These are phyloP conservation scores for Phalanger gymnotis DNA, from an alignment of 2,797 vertebrate species.

Conservation along the genomic window DNA sequence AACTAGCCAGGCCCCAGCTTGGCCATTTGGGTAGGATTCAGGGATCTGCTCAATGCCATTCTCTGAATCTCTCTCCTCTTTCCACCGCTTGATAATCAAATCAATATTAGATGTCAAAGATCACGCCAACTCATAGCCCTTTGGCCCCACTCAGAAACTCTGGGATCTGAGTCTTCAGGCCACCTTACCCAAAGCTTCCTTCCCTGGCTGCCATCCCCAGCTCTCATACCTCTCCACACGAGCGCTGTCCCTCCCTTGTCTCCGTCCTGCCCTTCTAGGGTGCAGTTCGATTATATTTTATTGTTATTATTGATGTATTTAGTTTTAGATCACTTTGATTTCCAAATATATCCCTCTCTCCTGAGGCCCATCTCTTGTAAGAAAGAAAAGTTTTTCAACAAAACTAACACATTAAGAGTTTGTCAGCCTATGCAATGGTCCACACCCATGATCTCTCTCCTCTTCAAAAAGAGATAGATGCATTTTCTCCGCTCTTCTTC, in stretches of 20 bases:
- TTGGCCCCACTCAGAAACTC: neutral
- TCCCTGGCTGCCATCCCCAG: neutral
- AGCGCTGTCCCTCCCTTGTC: neutral
- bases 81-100: neutral
- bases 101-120: neutral
- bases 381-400: neutral
- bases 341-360: neutral
- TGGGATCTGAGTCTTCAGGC: neutral
- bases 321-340: neutral
- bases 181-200: neutral
- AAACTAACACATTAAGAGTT: neutral
- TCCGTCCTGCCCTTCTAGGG: neutral
- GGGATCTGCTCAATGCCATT: neutral
- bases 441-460: neutral
- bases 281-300: neutral
- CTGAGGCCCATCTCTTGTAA: neutral
- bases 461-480: neutral
- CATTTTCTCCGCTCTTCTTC: neutral
- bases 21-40: neutral
- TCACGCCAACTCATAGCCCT: neutral
- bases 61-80: neutral
- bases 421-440: neutral
- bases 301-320: neutral
- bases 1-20: neutral
- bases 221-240: neutral